Evolutionary conservation across 2,888 invertebrate species (phyloP).

Genomic region (Apamea anceps): DNA sequence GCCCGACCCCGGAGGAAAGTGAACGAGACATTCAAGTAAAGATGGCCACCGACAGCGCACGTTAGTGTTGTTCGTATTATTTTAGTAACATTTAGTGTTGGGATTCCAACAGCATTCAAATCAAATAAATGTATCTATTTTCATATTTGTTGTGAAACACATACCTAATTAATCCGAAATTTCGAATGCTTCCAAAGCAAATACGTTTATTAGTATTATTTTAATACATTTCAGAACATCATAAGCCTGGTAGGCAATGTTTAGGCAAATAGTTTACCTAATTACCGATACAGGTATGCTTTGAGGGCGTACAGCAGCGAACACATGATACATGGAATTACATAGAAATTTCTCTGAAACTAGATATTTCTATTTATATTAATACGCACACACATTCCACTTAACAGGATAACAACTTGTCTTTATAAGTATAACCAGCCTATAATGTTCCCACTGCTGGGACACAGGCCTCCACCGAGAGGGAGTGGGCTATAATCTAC

Average conservation of each 20-base stretch:
- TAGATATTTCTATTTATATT: background rate
- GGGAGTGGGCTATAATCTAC: too few relatives aligned
- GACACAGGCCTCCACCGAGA: too few relatives aligned
- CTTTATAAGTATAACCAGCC: too few relatives aligned
- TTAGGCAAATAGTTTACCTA: conserved; percentile 51
- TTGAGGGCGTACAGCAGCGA: conserved; percentile 21
- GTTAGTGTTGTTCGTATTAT: too few relatives aligned
- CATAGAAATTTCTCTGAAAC: conserved; percentile 18
- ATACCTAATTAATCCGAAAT: background rate
- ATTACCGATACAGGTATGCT: conserved; percentile 54
- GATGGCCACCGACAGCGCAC: too few relatives aligned
- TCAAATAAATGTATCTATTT: too few relatives aligned
- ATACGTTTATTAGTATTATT: background rate
- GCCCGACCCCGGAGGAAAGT: too few relatives aligned
- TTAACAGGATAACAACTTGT: too few relatives aligned
- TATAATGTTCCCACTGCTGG: too few relatives aligned
- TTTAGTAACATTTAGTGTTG: too few relatives aligned
- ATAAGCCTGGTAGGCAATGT: background rate
- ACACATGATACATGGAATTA: background rate
- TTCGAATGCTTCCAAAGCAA: conserved; percentile 4
- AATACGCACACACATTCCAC: background rate
- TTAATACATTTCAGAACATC: background rate
- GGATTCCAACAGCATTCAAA: too few relatives aligned
- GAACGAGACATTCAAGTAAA: too few relatives aligned
- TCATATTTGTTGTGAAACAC: background rate